Base-by-base conservation (phyloP, 2,113 vertebrate species). In the Alligator sinensis region DNA sequence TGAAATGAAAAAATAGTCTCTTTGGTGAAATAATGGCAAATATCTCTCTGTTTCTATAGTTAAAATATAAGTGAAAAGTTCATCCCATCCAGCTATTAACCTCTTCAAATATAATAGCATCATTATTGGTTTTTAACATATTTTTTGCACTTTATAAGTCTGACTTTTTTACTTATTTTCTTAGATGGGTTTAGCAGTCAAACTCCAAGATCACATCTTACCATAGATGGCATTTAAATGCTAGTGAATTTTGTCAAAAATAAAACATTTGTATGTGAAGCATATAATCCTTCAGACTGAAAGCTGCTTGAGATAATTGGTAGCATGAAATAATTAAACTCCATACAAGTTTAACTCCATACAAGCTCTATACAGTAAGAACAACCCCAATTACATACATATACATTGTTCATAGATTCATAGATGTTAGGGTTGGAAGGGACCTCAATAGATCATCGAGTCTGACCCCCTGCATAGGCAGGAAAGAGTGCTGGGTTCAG, bases 361-460 rank as follows among this genome's bases (percentile, higher is more conserved):
- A 47, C 47, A 47, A 9, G 47, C 9, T 34, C 4, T 4, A 34
- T 47, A 47, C 9, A 47, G 47, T 47, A 66, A 25, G 2, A 0
- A 0, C 1, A 2, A 63, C 80, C 47, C 4, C 38, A 27, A 2
- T 4, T 38, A 5, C 24, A 21, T 25, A 10, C 34, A 9, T 5
- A 66, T 2, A 1, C 9, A 25, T 74, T 59, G 4, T 66, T 34
- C 34, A 34, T 34, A 34, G 34, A 34, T 34, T 34, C 34, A 34
- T 34, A 34, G 34, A 34, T 34, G 34, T 34, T 34, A 34, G 34
- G 34, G 34, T 34, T 34, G 34, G 34, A 34, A 34, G 4, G 34
- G 34, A 34, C 34, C 34, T 34, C 34, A 34, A 34, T 34, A 34
- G 34, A 34, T 34, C 34, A 34, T 34, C 34, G 34, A 34, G 34